Conservation (phyloP, 2,888 invertebrate species). For the Scaptomyza reducta region DNA sequence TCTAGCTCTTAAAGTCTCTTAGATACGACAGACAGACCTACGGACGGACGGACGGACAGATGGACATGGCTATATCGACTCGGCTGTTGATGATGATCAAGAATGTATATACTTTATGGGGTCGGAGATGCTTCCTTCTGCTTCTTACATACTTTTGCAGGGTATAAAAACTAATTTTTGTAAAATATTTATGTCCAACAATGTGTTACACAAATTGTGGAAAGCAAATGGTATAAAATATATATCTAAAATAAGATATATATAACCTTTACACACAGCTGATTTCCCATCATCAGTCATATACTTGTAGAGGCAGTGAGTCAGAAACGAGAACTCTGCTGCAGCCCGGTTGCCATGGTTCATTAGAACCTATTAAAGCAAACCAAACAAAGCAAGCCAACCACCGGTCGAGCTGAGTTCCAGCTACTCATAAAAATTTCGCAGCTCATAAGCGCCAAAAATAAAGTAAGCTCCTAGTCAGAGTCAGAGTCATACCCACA, state of each 20-base stretch:
- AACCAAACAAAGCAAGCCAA: constrained; percentile 36
- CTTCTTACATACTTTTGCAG: too few relatives aligned
- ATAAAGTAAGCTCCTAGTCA: constrained; percentile 17
- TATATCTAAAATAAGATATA: background rate
- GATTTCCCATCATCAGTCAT: constrained; percentile 25
- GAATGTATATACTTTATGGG: too few relatives aligned
- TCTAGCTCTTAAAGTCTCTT: too few relatives aligned
- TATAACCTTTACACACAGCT: background rate
- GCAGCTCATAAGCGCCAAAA: constrained; percentile 77
- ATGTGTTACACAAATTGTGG: too few relatives aligned
- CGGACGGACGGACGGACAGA: too few relatives aligned
- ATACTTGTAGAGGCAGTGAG: constrained; percentile 19
- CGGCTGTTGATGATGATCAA: too few relatives aligned
- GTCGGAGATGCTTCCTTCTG: too few relatives aligned
- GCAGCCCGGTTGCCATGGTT: constrained; percentile 57
- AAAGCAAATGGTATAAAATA: too few relatives aligned
- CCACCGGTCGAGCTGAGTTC: constrained; percentile 47
- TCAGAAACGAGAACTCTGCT: constrained; percentile 31
- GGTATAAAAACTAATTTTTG: too few relatives aligned
- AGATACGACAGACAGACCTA: too few relatives aligned
- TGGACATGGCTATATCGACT: too few relatives aligned
- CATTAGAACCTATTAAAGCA: constrained; percentile 68
- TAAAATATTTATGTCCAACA: too few relatives aligned
- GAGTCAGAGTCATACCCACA: constrained; percentile 6
- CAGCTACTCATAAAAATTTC: constrained; percentile 76